phyloP scores from a whole-genome alignment of 2,113 vertebrate genomes.

The Carassius gibelio region DNA sequence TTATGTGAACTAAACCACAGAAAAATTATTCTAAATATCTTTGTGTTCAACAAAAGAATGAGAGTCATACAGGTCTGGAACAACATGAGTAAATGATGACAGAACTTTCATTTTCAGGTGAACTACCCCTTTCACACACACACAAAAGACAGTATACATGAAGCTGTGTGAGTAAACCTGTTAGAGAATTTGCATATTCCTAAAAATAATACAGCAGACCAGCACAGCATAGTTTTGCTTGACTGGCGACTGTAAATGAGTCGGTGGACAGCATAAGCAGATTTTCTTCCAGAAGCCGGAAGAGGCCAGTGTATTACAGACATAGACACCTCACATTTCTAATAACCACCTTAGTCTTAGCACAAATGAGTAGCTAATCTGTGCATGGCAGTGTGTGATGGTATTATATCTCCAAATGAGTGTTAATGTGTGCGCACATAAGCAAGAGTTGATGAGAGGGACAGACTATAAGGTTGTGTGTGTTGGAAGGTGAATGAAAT shows the following conservation, averaged over 20 bases:
- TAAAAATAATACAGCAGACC: neutral
- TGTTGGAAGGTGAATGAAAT: conserved; percentile 48
- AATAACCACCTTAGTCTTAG: conserved; percentile 63
- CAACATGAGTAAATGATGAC: too few relatives aligned
- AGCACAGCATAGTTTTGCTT: neutral
- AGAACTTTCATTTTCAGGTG: too few relatives aligned
- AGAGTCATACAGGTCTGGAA: too few relatives aligned
- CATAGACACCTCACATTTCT: conserved; percentile 49
- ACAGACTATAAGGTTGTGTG: conserved; percentile 4
- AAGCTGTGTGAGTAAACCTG: neutral
- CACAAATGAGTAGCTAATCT: conserved; percentile 56
- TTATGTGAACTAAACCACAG: neutral
- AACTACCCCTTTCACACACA: too few relatives aligned
- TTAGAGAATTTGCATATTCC: conserved; percentile 19
- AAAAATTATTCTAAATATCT: neutral
- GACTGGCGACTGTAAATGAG: conserved; percentile 38
- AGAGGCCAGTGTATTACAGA: conserved; percentile 45
- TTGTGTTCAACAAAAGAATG: neutral
- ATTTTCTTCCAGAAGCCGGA: conserved; percentile 35
- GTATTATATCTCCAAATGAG: neutral
- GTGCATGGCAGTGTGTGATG: conserved; percentile 27
- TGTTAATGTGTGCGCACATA: neutral
- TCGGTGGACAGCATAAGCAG: conserved; percentile 36
- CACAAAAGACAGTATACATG: neutral
- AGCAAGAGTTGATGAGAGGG: neutral